A percentile compares a stretch with the other conserved stretches of the same genome.
phyloP scores from a whole-genome alignment of 2,113 vertebrate genomes.

The Bombycilla garrulus region DNA sequence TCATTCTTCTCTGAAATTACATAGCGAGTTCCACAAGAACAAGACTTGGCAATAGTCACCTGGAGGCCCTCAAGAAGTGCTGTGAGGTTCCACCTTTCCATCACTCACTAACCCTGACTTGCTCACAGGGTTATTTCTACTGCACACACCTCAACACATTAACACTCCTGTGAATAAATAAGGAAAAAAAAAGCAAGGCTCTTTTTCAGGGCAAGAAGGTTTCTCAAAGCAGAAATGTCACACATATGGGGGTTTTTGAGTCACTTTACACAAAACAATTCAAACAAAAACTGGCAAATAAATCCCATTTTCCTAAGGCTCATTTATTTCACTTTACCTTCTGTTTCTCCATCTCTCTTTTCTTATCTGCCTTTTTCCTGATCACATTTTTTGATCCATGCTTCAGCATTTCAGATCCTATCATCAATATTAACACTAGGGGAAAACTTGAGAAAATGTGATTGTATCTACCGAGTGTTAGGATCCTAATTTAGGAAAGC shows the following conservation, averaged over 20 bases:
- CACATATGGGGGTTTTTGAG: fast-evolving
- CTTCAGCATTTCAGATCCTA: neutral
- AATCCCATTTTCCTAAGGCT: neutral
- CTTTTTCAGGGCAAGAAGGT: neutral
- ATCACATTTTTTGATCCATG: neutral
- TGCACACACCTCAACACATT: neutral
- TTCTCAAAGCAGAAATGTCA: neutral
- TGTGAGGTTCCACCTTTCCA: neutral
- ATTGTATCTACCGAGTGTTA: neutral
- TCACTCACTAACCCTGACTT: neutral
- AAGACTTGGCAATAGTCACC: neutral
- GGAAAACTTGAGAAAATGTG: neutral
- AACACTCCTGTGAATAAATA: neutral
- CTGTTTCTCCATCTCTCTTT: neutral
- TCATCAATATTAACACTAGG: neutral
- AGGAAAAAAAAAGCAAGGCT: neutral
- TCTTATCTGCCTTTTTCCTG: neutral
- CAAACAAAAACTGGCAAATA: neutral
- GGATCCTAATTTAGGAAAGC: neutral
- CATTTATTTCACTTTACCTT: neutral
- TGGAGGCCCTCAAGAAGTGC: neutral
- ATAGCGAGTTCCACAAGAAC: neutral
- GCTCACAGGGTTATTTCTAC: neutral
- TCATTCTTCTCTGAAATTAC: neutral
- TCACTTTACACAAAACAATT: neutral